Evolutionary conservation across 2,888 invertebrate species (phyloP).

Genomic region (Onchidella celtica): DNA sequence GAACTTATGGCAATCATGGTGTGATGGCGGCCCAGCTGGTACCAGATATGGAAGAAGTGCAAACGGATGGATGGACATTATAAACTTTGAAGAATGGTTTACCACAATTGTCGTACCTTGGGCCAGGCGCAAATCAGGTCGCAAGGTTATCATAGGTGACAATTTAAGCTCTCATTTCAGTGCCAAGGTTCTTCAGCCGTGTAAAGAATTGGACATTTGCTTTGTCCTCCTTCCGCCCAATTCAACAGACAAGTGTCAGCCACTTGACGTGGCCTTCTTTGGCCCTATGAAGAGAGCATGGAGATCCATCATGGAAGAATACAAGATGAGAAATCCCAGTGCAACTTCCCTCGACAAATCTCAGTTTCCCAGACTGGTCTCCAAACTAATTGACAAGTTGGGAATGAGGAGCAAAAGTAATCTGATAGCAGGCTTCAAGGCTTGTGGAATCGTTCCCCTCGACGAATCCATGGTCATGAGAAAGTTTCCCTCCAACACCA

Average conservation of each 20-base stretch:
- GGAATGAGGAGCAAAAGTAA: not conserved
- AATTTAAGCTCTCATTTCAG: conserved; percentile 57
- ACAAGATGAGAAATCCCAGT: conserved; percentile 9
- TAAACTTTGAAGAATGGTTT: conserved; percentile 74
- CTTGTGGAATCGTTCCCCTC: conserved; percentile 24
- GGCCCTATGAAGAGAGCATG: conserved; percentile 34
- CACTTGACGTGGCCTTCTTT: conserved; percentile 55
- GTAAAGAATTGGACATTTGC: conserved; percentile 74
- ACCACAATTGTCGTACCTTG: conserved; percentile 60
- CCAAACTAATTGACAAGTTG: not conserved
- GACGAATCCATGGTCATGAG: not conserved
- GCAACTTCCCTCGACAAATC: conserved; percentile 9
- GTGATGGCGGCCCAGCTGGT: conserved; percentile 75
- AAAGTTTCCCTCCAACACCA: not conserved
- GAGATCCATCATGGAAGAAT: conserved; percentile 5
- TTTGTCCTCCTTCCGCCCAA: conserved; percentile 66
- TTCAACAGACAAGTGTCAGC: conserved; percentile 57
- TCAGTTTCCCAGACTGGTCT: conserved; percentile 2
- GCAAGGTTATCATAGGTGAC: conserved; percentile 78
- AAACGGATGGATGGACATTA: conserved; percentile 75
- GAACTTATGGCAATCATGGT: conserved; percentile 79
- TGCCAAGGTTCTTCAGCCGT: conserved; percentile 63
- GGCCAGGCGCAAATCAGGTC: conserved; percentile 64
- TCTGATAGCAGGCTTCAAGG: conserved; percentile 10
- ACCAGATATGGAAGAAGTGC: conserved; percentile 76